Evolutionary conservation across 2,888 invertebrate species (phyloP), one percentile per base, ranked within the genome.

Genomic region (Drosophila mulleri): DNA sequence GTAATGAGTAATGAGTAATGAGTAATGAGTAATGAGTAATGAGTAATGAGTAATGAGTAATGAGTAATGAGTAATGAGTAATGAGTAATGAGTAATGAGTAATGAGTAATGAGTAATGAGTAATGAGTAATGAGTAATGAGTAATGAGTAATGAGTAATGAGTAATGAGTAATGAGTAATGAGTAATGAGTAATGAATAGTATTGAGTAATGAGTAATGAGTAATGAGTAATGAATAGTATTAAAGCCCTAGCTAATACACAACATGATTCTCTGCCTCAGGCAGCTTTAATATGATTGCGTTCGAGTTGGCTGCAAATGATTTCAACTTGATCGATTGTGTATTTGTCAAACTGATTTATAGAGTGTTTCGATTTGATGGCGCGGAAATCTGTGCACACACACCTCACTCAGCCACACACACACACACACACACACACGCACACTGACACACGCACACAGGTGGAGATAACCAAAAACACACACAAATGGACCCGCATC

Each of bases 341-440:
- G 73, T 82, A 71, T 81, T 82, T 81, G 84, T 79, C 79, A 75
- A 81, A 72, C 77, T 84, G 80, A 86, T 85, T 87, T 85, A 85
- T 83, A 82, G 78, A 77, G 78, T 80, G 78, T 83, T 75, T 80
- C 74, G 73, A 63, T 72, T 78, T 83, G 87, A 83, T 82, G 83
- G 84, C 68, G 72, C 76, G 87, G 80, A 78, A 85, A 78, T 75
- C 72, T 72, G 52, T 67, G 63, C 59, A 72, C 76, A 69, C 72
- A 45, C 65, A 52, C 42, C 56, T 54, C 64, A 62, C 54, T 29
- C 42, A 35, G 23, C 3, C 23, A 45, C 42, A 48, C 60, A 48
- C 54, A 58, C 61, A 48, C 57, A 26, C 53, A 29, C 26, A 47
- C 32, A 29, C 29, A 32, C 32, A 32, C 32, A n/a, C n/a, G n/a